Base-by-base conservation (phyloP, 2,797 vertebrate species). In the Bothrops alternatus region DNA sequence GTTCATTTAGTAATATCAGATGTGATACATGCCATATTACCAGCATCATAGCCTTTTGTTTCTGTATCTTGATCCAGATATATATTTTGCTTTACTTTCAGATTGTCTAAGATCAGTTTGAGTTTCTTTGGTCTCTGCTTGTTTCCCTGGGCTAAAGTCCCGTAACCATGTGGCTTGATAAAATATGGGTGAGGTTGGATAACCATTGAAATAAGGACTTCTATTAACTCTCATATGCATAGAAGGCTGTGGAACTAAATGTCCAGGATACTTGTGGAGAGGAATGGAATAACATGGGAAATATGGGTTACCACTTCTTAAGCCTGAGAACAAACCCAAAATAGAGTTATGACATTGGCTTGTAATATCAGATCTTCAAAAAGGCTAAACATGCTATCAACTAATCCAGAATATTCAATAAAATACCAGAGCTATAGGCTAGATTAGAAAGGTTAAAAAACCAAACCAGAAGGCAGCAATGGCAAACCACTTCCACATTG, bases 121-220 rank as follows among this genome's bases (percentile, higher is more conserved):
- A 26, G 95, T 97, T 95, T 98, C 96, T 94, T 96, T 97, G 10
- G 93, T 97, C 94, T 97, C 96, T 55, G 93, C 96, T 96, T 95
- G 96, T 93, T 94, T 96, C 88, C 96, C 96, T 95, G 95, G 28
- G 28, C 90, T 93, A 6, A 93, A 97, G 47, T 97, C 96, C 78
- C 92, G 91, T 94, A 97, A 96, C 14, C 95, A 93, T n/a, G 96
- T 95, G 16, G 95, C 95, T 90, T 97, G 96, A 95, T 96, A 97
- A 96, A 97, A 97, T 93, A 96, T 92, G 63, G 97, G 96, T 78
- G 97, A 95, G 88, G 94, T 58, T 50, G 96, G 90, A 92, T 95
- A 93, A 94, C 91, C 95, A 95, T 97, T 97, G 96, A 97, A 97
- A 97, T 97, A 96, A 94, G 97, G 96, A 92, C 96, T 97, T 95